Evolutionary conservation across 2,113 vertebrate species (phyloP).

Genomic region (Eublepharis macularius): DNA sequence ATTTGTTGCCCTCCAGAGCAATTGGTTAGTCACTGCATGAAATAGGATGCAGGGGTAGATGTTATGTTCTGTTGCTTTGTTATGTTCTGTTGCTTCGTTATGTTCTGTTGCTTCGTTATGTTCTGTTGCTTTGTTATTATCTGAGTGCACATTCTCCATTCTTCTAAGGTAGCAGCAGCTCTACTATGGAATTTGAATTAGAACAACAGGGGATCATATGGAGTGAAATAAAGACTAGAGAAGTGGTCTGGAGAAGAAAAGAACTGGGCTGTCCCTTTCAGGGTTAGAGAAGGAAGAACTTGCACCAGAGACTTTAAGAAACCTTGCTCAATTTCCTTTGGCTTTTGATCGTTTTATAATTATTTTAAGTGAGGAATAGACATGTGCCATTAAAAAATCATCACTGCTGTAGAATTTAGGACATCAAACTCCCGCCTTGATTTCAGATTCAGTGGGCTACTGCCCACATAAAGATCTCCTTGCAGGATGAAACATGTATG

Average conservation of each 20-base stretch:
- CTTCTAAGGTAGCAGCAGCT: background rate
- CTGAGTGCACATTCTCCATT: background rate
- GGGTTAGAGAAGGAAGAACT: background rate
- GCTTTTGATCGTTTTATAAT: background rate
- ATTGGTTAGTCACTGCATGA: too few species aligned
- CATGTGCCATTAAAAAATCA: too few species aligned
- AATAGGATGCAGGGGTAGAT: too few species aligned
- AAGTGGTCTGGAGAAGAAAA: too few species aligned
- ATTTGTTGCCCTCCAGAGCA: too few species aligned
- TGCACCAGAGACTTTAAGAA: background rate
- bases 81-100: too few species aligned
- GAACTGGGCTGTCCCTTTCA: background rate
- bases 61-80: background rate
- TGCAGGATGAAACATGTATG: background rate
- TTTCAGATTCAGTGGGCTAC: background rate
- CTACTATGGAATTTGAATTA: background rate
- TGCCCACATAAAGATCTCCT: too few species aligned
- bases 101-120: background rate
- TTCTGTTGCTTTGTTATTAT: background rate
- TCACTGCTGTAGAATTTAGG: background rate
- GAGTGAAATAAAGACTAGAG: background rate
- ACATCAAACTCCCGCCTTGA: background rate
- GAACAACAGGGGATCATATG: background rate
- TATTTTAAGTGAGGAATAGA: background rate
- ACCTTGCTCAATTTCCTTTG: too few species aligned